These are phyloP conservation scores for Encarsia formosa DNA, from an alignment of 2,888 invertebrate genomes.

Conservation along the genomic window DNA sequence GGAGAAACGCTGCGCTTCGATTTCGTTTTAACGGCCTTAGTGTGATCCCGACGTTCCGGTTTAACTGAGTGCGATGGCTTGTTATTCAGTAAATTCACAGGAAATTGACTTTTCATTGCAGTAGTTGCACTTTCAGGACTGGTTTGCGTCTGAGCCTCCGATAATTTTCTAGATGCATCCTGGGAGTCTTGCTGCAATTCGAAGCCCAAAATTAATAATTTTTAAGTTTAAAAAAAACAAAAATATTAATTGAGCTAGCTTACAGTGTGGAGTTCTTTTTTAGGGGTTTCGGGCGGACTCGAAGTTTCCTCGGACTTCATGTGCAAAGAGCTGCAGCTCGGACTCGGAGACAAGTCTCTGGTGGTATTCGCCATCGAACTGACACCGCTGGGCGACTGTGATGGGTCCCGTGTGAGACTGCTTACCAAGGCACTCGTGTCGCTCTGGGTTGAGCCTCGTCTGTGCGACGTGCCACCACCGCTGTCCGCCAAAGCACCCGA, in stretches of 20 bases:
- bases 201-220: not conserved
- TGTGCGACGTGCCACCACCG: conserved; percentile 50
- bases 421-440: conserved; percentile 62
- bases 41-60: conserved; percentile 56
- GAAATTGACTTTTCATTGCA: conserved; percentile 57
- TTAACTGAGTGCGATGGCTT: conserved; percentile 60
- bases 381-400: conserved; percentile 57
- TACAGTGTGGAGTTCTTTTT: conserved; percentile 38
- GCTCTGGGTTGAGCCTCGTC: conserved; percentile 58
- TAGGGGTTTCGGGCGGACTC: conserved; percentile 53
- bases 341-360: conserved; percentile 57
- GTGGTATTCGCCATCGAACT: conserved; percentile 52
- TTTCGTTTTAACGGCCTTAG: conserved; percentile 46
- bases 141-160: conserved; percentile 56
- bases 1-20: conserved; percentile 52
- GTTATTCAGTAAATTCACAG: conserved; percentile 56
- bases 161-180: conserved; percentile 47
- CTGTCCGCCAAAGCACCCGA: conserved; percentile 51
- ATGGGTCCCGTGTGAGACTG: conserved; percentile 61
- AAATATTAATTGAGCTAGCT: not conserved
- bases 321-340: conserved; percentile 56
- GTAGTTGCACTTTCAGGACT: conserved; percentile 52
- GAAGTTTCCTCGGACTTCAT: conserved; percentile 53
- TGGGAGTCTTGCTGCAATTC: conserved; percentile 46
- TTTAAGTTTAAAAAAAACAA: not conserved